Base-by-base conservation (phyloP, 2,888 invertebrate species). In the Dolichomitus sp. region DNA sequence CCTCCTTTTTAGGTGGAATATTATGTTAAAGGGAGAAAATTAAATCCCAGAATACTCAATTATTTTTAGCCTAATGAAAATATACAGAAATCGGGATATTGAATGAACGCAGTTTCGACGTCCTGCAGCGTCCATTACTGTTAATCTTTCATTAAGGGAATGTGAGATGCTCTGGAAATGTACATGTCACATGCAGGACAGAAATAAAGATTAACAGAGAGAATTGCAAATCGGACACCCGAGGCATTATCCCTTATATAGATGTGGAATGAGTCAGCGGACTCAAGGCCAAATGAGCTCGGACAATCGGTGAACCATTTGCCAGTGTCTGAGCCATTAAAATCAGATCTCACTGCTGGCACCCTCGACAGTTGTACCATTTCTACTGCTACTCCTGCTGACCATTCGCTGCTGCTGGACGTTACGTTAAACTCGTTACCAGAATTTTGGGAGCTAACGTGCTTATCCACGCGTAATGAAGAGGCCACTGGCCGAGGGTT, bases 391-490 rank as follows among this genome's bases (percentile, higher is more conserved):
- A 3, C 63, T 40, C 65, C 45, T 75, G 76, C 78, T 80, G 80
- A 81, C 82, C 80, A 59, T 66, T 73, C 48, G 73, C 33, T 61
- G 33, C 45, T 37, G 9, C 61, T 76, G 86, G 74, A 84, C 87
- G 87, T 90, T 89, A 88, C 86, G 89, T 88, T 87, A 90, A 90
- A 90, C 90, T 90, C 88, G 90, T 90, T 89, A 89, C 90, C 90
- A 89, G 89, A 91, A 91, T 91, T 91, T 89, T 87, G 84, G 87
- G 86, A 87, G 88, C 88, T 88, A 88, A 89, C 87, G 88, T 84
- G 89, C 85, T 88, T 88, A 87, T 75, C 87, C 87, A 87, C 68
- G 86, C 86, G 89, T 88, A 87, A 88, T 69, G 68, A 54, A 80
- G 83, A 81, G 80, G 65, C 52, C 78, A 65, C 40, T 45, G 17